Evolutionary conservation across 2,113 vertebrate genomes (phyloP).

Genomic region (Prionailurus bengalensis): DNA sequence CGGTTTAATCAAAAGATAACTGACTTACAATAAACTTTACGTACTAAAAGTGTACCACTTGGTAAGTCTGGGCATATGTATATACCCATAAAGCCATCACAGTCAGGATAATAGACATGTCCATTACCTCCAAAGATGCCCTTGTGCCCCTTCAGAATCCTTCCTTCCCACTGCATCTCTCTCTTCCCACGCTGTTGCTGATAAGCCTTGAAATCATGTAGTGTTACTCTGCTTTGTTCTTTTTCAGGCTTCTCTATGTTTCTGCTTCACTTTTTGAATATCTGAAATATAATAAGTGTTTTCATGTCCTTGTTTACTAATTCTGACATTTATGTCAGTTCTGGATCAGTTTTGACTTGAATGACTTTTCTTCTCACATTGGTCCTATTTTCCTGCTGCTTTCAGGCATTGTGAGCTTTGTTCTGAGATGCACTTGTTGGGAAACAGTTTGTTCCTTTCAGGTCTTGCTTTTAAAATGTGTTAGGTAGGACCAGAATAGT

Average conservation of each 20-base stretch:
- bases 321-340: neutral
- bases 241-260: neutral
- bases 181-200: neutral
- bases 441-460: conserved; percentile 8
- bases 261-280: neutral
- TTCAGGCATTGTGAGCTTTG: neutral
- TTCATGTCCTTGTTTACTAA: neutral
- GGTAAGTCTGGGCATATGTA: neutral
- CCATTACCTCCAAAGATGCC: neutral
- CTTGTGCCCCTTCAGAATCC: neutral
- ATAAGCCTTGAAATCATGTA: neutral
- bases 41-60: neutral
- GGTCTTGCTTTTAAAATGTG: neutral
- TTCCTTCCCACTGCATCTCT: neutral
- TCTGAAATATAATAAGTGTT: neutral
- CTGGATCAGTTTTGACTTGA: neutral
- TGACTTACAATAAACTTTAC: neutral
- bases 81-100: neutral
- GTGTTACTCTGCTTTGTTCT: neutral
- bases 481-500: neutral
- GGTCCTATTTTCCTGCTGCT: neutral
- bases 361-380: neutral
- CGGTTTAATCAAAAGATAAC: neutral
- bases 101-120: neutral
- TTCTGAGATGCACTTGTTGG: neutral